Conservation (phyloP, 2,888 invertebrate genomes). For the Noctua comes region DNA sequence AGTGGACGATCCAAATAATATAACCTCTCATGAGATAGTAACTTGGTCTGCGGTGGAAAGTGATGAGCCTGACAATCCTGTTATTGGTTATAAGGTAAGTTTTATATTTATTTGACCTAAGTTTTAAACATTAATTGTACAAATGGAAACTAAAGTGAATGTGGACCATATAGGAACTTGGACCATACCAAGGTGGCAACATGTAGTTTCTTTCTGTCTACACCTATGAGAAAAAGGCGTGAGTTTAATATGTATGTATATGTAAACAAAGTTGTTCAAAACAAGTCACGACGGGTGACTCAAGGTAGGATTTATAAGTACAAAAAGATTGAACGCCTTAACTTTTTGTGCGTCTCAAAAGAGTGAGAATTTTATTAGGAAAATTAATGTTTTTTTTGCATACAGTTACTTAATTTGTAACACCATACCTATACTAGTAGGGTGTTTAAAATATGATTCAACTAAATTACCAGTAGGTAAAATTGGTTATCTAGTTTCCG, state of each 20-base stretch:
- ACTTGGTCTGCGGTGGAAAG: constrained; percentile 24
- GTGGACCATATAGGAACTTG: background rate
- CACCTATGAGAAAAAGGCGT: background rate
- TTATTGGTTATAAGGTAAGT: constrained; percentile 38
- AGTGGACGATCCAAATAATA: constrained; percentile 23
- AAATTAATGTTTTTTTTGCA: background rate
- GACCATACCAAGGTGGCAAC: too few species aligned
- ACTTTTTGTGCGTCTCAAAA: background rate
- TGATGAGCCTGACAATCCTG: constrained; percentile 20
- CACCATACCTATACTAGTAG: background rate
- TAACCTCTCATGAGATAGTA: constrained; percentile 24
- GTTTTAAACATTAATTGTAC: background rate
- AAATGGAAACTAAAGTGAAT: background rate
- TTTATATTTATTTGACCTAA: background rate
- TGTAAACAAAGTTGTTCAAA: background rate
- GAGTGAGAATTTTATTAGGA: background rate
- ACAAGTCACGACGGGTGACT: background rate
- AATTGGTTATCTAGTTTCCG: background rate
- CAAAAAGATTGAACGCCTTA: background rate
- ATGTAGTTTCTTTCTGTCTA: background rate
- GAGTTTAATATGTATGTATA: background rate
- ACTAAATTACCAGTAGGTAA: background rate
- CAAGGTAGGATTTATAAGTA: background rate
- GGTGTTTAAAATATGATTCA: background rate
- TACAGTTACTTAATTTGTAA: background rate